Conservation (phyloP, 2,888 invertebrate species). For the Stomorhina lunata region DNA sequence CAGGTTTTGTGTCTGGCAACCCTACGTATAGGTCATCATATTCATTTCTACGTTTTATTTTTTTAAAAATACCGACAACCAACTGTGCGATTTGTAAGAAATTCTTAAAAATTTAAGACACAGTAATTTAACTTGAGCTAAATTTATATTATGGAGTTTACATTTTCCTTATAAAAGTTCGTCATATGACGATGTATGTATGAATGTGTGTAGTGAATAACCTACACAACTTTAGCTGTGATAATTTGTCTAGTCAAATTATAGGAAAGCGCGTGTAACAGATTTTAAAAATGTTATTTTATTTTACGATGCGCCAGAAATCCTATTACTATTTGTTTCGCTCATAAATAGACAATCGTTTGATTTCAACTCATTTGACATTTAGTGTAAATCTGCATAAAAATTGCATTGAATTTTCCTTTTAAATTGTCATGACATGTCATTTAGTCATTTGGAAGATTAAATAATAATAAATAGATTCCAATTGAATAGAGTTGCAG, state of each 20-base stretch:
- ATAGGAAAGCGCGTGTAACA: constrained; percentile 3
- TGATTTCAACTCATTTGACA: constrained; percentile 9
- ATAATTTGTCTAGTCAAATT: constrained; percentile 43
- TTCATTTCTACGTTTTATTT: constrained; percentile 23
- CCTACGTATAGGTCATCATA: constrained; percentile 32
- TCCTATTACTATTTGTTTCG: not conserved
- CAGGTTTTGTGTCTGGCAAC: too few species aligned
- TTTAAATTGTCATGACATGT: not conserved
- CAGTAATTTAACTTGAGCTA: too few species aligned
- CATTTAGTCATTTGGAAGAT: constrained; percentile 10
- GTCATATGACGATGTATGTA: not conserved
- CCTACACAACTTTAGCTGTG: constrained; percentile 23
- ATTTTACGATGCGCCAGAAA: not conserved
- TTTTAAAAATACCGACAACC: constrained; percentile 34
- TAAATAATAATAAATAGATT: constrained; percentile 40
- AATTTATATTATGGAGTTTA: too few species aligned
- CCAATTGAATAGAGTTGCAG: constrained; percentile 25
- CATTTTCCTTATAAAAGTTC: too few species aligned
- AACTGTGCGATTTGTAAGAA: constrained; percentile 38
- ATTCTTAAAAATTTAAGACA: too few species aligned
- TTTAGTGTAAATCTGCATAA: not conserved
- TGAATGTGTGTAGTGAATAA: not conserved
- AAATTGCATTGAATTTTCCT: not conserved
- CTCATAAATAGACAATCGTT: not conserved
- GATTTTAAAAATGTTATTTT: not conserved